These are phyloP conservation scores for Cosmia pyralina DNA, from an alignment of 2,888 invertebrate genomes.

Conservation along the genomic window DNA sequence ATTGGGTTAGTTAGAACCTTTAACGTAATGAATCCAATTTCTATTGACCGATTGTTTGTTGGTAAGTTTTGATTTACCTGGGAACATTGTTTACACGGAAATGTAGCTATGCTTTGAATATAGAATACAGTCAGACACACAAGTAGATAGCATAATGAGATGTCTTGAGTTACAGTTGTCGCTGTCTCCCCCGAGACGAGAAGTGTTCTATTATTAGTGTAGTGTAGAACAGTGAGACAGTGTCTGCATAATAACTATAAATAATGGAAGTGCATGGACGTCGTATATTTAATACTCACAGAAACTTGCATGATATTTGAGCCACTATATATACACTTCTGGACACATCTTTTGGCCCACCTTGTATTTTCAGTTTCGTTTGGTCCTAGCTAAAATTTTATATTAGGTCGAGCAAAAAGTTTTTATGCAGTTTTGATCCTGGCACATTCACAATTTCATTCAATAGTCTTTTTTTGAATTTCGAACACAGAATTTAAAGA, in stretches of 20 bases:
- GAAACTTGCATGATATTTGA: conserved; percentile 8
- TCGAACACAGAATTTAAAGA: too few relatives aligned
- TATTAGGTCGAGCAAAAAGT: too few relatives aligned
- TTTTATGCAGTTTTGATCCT: too few relatives aligned
- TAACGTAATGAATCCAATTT: neutral
- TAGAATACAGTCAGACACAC: neutral
- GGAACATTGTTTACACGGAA: neutral
- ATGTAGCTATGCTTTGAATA: neutral
- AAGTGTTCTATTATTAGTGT: conserved; percentile 19
- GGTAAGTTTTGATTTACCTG: neutral
- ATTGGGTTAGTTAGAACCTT: neutral
- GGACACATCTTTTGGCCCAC: too few relatives aligned
- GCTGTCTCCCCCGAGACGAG: neutral
- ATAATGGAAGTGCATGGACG: conserved; percentile 27
- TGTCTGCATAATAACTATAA: conserved; percentile 15
- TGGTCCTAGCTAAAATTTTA: too few relatives aligned
- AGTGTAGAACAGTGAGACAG: neutral
- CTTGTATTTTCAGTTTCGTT: too few relatives aligned
- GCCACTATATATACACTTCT: too few relatives aligned
- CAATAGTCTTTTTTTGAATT: too few relatives aligned
- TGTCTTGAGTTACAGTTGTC: neutral
- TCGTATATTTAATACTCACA: conserved; percentile 5
- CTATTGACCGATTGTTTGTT: neutral
- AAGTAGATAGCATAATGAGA: conserved; percentile 7
- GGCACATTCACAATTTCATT: too few relatives aligned